A percentile compares a stretch with the other conserved stretches of the same genome.
phyloP scores from a whole-genome alignment of 2,797 vertebrate genomes.

The Gallinago nigripennis region DNA sequence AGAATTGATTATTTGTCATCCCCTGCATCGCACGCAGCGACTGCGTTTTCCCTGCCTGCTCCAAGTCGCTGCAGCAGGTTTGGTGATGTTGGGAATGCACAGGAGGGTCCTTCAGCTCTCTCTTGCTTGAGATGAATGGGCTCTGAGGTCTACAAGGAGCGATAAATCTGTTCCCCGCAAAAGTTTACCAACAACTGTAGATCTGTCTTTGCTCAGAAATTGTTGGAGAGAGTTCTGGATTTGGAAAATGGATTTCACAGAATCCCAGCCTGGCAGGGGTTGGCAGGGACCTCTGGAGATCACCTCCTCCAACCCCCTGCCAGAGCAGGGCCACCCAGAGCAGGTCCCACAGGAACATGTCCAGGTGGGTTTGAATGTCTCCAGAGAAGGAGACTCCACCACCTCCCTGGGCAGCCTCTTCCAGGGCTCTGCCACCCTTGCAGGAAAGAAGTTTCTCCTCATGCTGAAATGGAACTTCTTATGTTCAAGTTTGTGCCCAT shows the following conservation, averaged over 20 bases:
- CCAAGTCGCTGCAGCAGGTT: fast-evolving
- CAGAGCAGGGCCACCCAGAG: neutral
- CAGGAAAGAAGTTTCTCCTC: neutral
- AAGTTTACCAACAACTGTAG: fast-evolving
- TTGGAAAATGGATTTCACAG: neutral
- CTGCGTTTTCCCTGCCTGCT: neutral
- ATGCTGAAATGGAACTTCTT: neutral
- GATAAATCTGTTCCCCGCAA: neutral
- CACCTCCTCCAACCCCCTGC: neutral
- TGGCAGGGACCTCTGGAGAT: neutral
- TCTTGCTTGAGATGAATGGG: neutral
- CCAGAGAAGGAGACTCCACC: neutral
- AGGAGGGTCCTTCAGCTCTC: neutral
- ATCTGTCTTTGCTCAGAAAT: neutral
- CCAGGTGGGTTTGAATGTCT: neutral
- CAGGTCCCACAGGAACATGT: neutral
- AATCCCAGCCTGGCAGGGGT: neutral
- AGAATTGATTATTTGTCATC: neutral
- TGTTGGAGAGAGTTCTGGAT: neutral
- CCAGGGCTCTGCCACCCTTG: neutral
- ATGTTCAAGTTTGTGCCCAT: neutral
- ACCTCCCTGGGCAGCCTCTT: neutral
- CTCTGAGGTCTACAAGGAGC: neutral
- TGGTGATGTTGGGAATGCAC: neutral
- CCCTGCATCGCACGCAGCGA: fast-evolving